Evolutionary conservation across 2,797 vertebrate genomes (phyloP), one percentile per base, ranked within the genome.

Genomic region (Hephaestus fuliginosus): DNA sequence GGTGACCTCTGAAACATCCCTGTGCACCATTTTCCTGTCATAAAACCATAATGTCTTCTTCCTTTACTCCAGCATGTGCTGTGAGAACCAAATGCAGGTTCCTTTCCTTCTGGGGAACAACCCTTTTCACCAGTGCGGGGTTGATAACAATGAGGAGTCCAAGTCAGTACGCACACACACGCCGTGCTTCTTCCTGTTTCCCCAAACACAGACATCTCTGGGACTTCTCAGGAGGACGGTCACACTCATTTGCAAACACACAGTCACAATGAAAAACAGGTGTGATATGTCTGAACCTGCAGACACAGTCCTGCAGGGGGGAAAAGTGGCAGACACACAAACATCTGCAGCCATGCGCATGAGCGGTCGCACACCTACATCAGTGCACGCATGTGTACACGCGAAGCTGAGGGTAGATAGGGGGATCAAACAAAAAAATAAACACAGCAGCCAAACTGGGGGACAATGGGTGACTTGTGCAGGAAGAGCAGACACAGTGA

Each of bases 341-440:
- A 66, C 62, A 86, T 74, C 83, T 85, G 86, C 84, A 80, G 83
- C 48, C 53, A 20, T 2, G 39, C 58, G 81, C 53, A 67, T 2
- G 66, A n/a, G 43, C 1, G 57, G 41, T 65, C 76, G 69, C 74
- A 83, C 79, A 76, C 58, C 48, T 78, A 43, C 30, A 51, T 46
- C 12, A 36, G 48, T 22, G 73, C 39, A 66, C 55, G 73, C 36
- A 61, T 9, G 33, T 33, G 48, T 52, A 78, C 61, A 65, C 51
- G 68, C 46, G 70, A 62, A 74, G 82, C 77, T 51, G 60, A 81
- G 77, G 74, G 77, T 55, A 81, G 78, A 64, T 68, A 80, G 55
- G 75, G 70, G 88, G 80, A 86, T 92, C 75, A 84, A 94, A 87
- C 66, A 77, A 81, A 76, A 63, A 94, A 93, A 93, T 85, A 94